Percentiles rank a stretch among this genome's conserved stretches.
phyloP scores from a whole-genome alignment of 2,888 invertebrate species.

The Nomada lathburiana region DNA sequence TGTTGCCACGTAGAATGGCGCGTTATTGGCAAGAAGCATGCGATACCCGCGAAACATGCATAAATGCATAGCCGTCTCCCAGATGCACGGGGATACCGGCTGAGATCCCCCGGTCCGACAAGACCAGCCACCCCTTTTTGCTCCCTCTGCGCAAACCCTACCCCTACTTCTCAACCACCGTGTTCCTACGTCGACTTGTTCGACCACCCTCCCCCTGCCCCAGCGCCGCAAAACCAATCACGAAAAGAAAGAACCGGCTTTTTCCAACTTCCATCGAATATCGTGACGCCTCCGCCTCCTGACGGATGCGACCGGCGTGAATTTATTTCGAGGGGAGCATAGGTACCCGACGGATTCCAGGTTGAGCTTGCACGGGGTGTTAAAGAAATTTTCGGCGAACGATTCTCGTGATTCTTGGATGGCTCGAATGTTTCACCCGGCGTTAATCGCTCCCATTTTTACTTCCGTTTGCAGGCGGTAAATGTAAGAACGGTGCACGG shows the following conservation, averaged over 20 bases:
- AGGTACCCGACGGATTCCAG: no score
- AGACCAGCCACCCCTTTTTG: slow-evolving; percentile 71
- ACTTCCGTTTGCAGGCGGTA: no score
- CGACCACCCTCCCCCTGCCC: slow-evolving; percentile 11
- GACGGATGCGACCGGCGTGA: background rate
- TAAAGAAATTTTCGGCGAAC: no score
- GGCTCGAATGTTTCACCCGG: no score
- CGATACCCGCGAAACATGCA: slow-evolving; percentile 82
- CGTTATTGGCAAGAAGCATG: slow-evolving; percentile 82
- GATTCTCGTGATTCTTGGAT: no score
- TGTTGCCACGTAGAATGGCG: slow-evolving; percentile 72
- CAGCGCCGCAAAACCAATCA: slow-evolving; percentile 37
- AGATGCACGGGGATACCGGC: slow-evolving; percentile 79
- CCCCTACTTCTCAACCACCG: slow-evolving; percentile 22
- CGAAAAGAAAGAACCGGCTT: no score
- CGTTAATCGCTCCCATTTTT: no score
- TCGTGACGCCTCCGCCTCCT: background rate
- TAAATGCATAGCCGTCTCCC: slow-evolving; percentile 81
- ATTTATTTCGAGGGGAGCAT: background rate
- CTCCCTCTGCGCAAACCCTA: slow-evolving; percentile 64
- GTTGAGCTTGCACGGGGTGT: no score
- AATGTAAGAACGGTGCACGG: no score
- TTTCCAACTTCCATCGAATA: background rate
- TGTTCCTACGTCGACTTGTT: slow-evolving; percentile 31
- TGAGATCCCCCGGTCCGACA: slow-evolving; percentile 78